A percentile compares a stretch with the other conserved stretches of the same genome.
Conservation (phyloP, 2,797 vertebrate species). For the Pseudocheirus occidentalis region DNA sequence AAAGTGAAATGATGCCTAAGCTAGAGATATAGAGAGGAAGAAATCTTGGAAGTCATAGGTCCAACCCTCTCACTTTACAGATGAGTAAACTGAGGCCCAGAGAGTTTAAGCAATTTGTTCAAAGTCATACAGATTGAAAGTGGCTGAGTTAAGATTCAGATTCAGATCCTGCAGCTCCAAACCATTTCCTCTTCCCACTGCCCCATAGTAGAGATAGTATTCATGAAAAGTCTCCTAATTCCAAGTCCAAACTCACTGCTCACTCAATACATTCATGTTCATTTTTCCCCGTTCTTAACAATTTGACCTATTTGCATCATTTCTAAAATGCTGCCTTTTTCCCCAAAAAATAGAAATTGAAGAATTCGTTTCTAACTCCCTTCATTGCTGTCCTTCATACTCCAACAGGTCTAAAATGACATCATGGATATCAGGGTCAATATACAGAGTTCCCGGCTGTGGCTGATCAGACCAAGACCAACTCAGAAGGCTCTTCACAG, state of each 20-base stretch:
- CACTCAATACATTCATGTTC: not conserved
- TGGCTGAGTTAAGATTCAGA: not conserved
- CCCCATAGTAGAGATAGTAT: not conserved
- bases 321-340: not conserved
- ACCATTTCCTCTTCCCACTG: not conserved
- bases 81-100: not conserved
- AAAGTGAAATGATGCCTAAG: not conserved
- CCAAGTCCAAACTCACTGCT: not conserved
- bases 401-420: not conserved
- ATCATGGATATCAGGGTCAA: not conserved
- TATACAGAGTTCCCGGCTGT: not conserved
- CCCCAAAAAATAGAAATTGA: not conserved
- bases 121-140: not conserved
- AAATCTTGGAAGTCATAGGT: not conserved
- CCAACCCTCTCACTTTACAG: not conserved
- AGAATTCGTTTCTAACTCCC: not conserved
- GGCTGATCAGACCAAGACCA: not conserved
- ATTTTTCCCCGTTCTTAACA: not conserved
- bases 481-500: not conserved
- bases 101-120: not conserved
- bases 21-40: not conserved
- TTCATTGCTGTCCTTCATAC: not conserved
- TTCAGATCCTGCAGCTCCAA: not conserved
- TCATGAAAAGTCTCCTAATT: not conserved
- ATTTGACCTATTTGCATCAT: not conserved